Evolutionary conservation across 2,797 vertebrate genomes (phyloP).

Genomic region (Prunella strophiata): DNA sequence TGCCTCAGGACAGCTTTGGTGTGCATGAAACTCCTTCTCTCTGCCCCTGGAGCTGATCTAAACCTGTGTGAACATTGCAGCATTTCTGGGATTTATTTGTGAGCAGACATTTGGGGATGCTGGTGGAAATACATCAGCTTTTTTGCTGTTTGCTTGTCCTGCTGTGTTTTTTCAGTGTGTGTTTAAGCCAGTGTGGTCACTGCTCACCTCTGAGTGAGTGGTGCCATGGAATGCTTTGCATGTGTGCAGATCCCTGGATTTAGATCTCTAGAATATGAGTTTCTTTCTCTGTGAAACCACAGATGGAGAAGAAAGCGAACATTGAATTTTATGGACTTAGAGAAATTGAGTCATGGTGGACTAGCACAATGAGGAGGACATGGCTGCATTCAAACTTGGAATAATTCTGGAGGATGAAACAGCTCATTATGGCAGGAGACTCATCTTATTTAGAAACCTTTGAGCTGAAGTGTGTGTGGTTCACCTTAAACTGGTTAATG

Average conservation of each 20-base stretch:
- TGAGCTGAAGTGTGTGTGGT: not conserved
- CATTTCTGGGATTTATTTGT: not conserved
- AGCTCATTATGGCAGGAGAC: not conserved
- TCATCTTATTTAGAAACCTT: not conserved
- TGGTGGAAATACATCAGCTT: not conserved
- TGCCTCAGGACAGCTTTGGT: not conserved
- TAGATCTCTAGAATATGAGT: not conserved
- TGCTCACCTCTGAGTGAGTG: not conserved
- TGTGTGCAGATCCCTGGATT: not conserved
- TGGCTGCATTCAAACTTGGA: not conserved
- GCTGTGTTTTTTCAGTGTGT: not conserved
- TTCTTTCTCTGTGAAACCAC: not conserved
- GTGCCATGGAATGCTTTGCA: not conserved
- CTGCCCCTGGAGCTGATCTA: not conserved
- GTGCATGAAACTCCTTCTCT: not conserved
- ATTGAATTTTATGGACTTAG: not conserved
- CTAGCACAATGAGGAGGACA: not conserved
- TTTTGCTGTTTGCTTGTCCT: not conserved
- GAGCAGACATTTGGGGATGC: not conserved
- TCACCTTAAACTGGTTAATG: constrained; percentile 12
- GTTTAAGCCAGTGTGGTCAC: not conserved
- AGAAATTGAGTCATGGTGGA: not conserved
- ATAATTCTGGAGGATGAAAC: not conserved
- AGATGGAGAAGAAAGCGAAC: not conserved
- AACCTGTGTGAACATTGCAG: not conserved